A percentile compares a stretch with the other conserved stretches of the same genome.
Evolutionary conservation across 2,888 invertebrate species (phyloP).

Genomic region (Scelioninae gen. 2): DNA sequence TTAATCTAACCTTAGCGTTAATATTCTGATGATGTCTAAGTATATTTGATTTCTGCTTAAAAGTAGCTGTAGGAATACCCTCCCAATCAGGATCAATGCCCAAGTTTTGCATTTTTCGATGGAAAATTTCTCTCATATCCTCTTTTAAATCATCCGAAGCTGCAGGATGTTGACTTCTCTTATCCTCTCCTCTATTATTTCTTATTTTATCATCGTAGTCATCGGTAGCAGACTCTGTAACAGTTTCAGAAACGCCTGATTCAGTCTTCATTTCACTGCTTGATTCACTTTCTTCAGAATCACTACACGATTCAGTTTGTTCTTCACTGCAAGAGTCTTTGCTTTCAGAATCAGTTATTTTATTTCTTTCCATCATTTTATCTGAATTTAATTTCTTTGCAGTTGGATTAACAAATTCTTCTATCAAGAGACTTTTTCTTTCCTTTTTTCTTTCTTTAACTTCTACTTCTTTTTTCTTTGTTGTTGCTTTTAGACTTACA

Average conservation of each 20-base stretch:
- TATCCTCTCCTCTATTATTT: slow-evolving; percentile 3
- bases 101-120: slow-evolving; percentile 77
- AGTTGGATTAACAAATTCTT: slow-evolving; percentile 24
- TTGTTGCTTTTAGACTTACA: neutral
- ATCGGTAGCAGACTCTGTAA: slow-evolving; percentile 55
- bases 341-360: slow-evolving; percentile 17
- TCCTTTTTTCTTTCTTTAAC: slow-evolving; percentile 3
- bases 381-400: slow-evolving; percentile 21
- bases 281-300: slow-evolving; percentile 60
- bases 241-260: slow-evolving; percentile 60
- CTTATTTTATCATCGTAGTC: slow-evolving; percentile 24
- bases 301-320: slow-evolving; percentile 23
- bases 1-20: slow-evolving; percentile 79
- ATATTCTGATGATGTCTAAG: slow-evolving; percentile 78
- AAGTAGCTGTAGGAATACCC: slow-evolving; percentile 78
- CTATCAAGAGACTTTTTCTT: slow-evolving; percentile 15
- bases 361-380: neutral
- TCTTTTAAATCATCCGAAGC: slow-evolving; percentile 60
- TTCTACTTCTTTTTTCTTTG: slow-evolving; percentile 20
- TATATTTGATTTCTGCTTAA: slow-evolving; percentile 78
- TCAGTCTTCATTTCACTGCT: slow-evolving; percentile 57
- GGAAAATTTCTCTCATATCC: slow-evolving; percentile 73
- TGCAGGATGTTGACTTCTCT: slow-evolving; percentile 33
- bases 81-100: slow-evolving; percentile 82
- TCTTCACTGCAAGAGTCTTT: slow-evolving; percentile 24